Evolutionary conservation across 2,888 invertebrate genomes (phyloP).

Genomic region (Lasius fuliginosus): DNA sequence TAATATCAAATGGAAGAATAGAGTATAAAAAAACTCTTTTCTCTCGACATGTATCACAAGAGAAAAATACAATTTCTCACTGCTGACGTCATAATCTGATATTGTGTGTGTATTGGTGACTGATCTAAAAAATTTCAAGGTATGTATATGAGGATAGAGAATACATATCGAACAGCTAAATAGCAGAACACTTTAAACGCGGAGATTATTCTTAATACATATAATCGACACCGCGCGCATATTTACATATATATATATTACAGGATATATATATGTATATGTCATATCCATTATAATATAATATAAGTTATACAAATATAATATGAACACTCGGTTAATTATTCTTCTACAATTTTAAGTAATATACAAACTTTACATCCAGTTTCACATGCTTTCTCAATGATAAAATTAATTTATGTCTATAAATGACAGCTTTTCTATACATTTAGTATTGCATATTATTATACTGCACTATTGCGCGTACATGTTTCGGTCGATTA

Average conservation of each 20-base stretch:
- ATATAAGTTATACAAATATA: conserved; percentile 41
- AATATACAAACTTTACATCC: conserved; percentile 39
- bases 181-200: conserved; percentile 46
- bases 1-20: neutral
- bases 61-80: neutral
- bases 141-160: conserved; percentile 9
- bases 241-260: conserved; percentile 72
- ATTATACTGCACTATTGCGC: neutral
- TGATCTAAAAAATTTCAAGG: neutral
- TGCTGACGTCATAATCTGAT: neutral
- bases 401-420: conserved; percentile 13
- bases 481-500: conserved; percentile 6
- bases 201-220: conserved; percentile 53
- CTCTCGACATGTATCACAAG: neutral
- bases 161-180: conserved; percentile 31
- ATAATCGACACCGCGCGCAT: conserved; percentile 56
- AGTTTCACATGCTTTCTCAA: neutral
- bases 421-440: conserved; percentile 23
- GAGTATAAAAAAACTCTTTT: neutral
- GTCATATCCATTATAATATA: neutral
- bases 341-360: neutral
- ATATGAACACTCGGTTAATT: conserved; percentile 27
- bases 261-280: conserved; percentile 44
- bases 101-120: neutral
- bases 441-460: conserved; percentile 15